phyloP scores from a whole-genome alignment of 2,797 vertebrate genomes.

The Pipistrellus pygmaeus region DNA sequence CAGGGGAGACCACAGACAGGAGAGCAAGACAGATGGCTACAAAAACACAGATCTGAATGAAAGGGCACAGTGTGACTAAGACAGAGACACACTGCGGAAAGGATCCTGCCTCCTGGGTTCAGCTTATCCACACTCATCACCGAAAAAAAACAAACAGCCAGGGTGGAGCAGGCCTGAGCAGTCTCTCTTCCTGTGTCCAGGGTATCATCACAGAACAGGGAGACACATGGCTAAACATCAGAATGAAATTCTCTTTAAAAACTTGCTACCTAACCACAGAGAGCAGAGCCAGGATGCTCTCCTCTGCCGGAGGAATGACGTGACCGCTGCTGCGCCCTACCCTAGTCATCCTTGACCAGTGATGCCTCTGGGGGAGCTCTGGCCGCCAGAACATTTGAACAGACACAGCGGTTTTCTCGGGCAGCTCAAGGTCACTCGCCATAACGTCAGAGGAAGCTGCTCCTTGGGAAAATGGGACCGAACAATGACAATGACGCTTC shows the following conservation, averaged over 20 bases:
- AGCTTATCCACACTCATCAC: background rate
- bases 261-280: background rate
- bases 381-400: background rate
- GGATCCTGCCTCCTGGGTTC: background rate
- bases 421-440: conserved; percentile 68
- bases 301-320: background rate
- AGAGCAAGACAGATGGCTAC: background rate
- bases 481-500: conserved; percentile 42
- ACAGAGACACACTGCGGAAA: background rate
- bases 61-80: background rate
- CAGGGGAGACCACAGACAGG: background rate
- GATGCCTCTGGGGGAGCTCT: background rate
- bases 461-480: conserved; percentile 11
- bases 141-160: background rate
- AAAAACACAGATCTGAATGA: background rate
- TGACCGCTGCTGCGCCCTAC: background rate
- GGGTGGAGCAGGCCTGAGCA: background rate
- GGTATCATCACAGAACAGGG: background rate
- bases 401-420: background rate
- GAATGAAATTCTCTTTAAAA: conserved; percentile 37
- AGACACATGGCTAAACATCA: background rate
- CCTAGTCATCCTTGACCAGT: background rate
- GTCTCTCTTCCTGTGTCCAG: background rate
- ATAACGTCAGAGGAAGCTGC: conserved; percentile 47
- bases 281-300: background rate